Evolutionary conservation across 2,113 vertebrate species (phyloP), one percentile per base, ranked within the genome.

Genomic region (Mirounga angustirostris): DNA sequence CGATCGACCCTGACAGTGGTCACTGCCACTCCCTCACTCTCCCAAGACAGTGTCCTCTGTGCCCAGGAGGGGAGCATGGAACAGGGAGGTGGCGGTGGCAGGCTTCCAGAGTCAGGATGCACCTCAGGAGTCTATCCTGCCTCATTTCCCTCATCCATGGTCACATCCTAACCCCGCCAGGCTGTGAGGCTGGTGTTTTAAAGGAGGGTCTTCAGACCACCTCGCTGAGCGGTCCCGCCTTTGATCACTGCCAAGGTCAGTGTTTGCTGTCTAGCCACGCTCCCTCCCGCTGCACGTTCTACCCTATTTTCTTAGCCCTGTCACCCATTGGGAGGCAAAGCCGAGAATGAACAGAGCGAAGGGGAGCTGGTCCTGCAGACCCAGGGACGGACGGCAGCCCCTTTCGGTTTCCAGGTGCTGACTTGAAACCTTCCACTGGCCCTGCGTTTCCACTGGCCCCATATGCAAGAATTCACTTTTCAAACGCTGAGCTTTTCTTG

Each of bases 1-100:
- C 5, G 71, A 52, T 5, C 11, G 1, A 30, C 26, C 3, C 6
- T n/a, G 40, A 12, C 8, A 0, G 11, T 21, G 1, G 22, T 30
- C 2, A 22, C 10, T 50, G 21, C 54, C 15, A 5, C 13, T 54
- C 40, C 16, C 28, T 56, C 7, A 8, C 3, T 0, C 82, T 65
- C 46, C 36, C 5, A 3, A 56, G 46, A 46, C 26, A 50, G 40
- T 3, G 24, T 40, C 19, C 8, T 10, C 4, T 36, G 13, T 58
- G 69, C 16, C 58, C 11, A 4, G 36, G 67, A 52, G 33, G 54
- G 7, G 24, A 71, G 28, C 18, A 0, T 30, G 28, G 3, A 7
- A 46, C 14, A 69, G 1, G 26, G 40, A 40, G 84, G 16, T 0
- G 40, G 24, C 24, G 11, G 43, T 0, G 18, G 24, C 24, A 14